A percentile compares a stretch with the other conserved stretches of the same genome.
Evolutionary conservation across 2,888 invertebrate species (phyloP).

Genomic region (Pycnomerus fuliginosus): DNA sequence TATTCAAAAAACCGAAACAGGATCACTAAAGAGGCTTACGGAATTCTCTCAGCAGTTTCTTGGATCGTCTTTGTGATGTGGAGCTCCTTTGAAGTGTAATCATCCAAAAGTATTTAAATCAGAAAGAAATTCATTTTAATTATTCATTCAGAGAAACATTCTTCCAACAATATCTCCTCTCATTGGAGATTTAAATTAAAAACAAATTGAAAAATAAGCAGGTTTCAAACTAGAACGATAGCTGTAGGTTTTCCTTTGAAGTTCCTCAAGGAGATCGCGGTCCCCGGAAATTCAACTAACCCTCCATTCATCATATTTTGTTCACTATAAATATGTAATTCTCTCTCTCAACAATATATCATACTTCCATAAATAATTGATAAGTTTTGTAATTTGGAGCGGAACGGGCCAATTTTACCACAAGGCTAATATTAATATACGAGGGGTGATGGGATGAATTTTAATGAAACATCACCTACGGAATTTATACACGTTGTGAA

Average conservation of each 20-base stretch:
- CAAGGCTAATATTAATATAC: conserved; percentile 12
- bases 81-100: conserved; percentile 13
- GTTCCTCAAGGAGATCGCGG: conserved; percentile 14
- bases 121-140: conserved; percentile 12
- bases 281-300: conserved; percentile 19
- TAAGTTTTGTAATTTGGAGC: conserved; percentile 15
- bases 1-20: too few relatives aligned
- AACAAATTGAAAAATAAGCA: conserved; percentile 16
- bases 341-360: conserved; percentile 16
- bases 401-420: conserved; percentile 9
- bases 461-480: conserved; percentile 5
- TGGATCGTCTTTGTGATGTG: too few relatives aligned
- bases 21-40: too few relatives aligned
- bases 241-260: conserved; percentile 18
- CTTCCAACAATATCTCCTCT: background rate
- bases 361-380: conserved; percentile 18
- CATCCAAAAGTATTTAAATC: conserved; percentile 16
- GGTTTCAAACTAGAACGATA: conserved; percentile 13
- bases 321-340: conserved; percentile 21
- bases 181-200: conserved; percentile 3
- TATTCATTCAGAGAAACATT: conserved; percentile 1
- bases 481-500: conserved; percentile 4
- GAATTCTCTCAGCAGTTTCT: too few relatives aligned
- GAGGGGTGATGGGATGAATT: conserved; percentile 2
- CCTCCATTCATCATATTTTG: too few relatives aligned